Evolutionary conservation across 2,113 vertebrate species (phyloP).

Genomic region (Ptychochromis oligacanthus): DNA sequence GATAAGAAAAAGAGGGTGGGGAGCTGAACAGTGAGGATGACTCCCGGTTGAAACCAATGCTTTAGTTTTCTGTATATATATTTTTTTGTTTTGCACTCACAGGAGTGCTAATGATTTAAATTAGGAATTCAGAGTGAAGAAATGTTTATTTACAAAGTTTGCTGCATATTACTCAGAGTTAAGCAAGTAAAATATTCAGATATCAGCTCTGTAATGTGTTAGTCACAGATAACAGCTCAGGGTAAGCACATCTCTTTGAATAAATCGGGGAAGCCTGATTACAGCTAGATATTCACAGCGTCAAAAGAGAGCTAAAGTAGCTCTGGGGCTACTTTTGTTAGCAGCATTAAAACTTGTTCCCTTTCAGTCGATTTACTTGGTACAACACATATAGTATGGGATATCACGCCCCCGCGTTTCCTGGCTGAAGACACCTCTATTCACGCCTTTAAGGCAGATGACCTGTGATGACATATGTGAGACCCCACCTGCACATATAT

Average conservation of each 20-base stretch:
- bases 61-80: neutral
- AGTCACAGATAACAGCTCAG: neutral
- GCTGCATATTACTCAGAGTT: neutral
- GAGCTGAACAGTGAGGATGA: constrained; percentile 1
- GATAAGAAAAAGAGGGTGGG: constrained; percentile 7
- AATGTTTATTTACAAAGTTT: neutral
- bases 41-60: neutral
- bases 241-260: neutral
- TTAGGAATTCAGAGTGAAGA: neutral
- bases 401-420: too few relatives aligned
- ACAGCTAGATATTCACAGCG: neutral
- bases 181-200: neutral
- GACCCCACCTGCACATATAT: too few relatives aligned
- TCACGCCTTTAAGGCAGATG: too few relatives aligned
- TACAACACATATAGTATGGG: too few relatives aligned
- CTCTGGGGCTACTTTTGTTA: too few relatives aligned
- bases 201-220: neutral
- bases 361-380: too few relatives aligned
- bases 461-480: too few relatives aligned
- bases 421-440: too few relatives aligned
- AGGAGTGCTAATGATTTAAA: constrained; percentile 12
- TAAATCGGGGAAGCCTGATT: neutral
- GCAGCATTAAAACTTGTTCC: too few relatives aligned
- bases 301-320: too few relatives aligned
- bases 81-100: neutral